A percentile compares a stretch with the other conserved stretches of the same genome.
phyloP scores from a whole-genome alignment of 2,888 invertebrate species.

The Adineta ricciae region DNA sequence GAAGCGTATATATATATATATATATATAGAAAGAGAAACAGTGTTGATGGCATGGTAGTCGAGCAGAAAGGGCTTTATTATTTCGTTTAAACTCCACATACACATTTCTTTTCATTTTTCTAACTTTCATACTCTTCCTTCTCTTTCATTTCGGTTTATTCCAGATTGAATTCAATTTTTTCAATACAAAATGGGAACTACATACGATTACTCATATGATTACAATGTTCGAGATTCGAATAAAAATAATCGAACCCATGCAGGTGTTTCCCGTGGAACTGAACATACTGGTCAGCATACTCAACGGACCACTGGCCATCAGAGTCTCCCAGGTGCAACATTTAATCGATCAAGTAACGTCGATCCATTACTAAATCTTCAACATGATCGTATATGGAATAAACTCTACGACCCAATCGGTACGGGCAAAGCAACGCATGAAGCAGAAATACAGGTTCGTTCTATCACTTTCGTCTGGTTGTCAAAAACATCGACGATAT shows the following conservation, averaged over 20 bases:
- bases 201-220: not conserved
- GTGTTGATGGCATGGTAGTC: not conserved
- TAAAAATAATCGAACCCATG: not conserved
- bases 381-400: constrained; percentile 13
- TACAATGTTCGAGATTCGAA: not conserved
- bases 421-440: not conserved
- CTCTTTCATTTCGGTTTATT: too few relatives aligned
- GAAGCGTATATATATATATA: too few relatives aligned
- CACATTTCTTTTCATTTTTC: not conserved
- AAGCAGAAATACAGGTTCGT: not conserved
- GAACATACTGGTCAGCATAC: not conserved
- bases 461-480: not conserved
- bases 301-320: not conserved
- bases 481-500: not conserved
- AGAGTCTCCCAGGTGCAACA: not conserved
- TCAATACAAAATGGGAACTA: not conserved
- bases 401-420: not conserved
- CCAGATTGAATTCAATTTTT: not conserved
- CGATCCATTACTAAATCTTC: not conserved
- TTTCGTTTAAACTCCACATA: not conserved
- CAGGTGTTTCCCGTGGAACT: not conserved
- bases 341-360: not conserved
- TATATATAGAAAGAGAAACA: not conserved
- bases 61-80: not conserved
- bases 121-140: not conserved